These are phyloP conservation scores for Acanthosepion lycidas DNA, from an alignment of 2,888 invertebrate species.

Conservation along the genomic window DNA sequence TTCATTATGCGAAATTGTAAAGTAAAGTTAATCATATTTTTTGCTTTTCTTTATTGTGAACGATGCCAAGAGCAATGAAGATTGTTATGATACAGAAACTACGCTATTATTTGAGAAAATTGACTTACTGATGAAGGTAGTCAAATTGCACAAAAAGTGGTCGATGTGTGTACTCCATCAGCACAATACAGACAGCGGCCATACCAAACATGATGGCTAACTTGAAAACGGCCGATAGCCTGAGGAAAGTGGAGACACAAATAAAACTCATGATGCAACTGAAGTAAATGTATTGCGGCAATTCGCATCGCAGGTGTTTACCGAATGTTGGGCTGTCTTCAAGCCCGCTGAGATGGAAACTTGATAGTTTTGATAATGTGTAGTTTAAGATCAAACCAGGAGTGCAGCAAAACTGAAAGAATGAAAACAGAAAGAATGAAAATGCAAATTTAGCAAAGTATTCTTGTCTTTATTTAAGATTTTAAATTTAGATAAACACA, in stretches of 20 bases:
- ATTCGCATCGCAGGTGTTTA: constrained; percentile 79
- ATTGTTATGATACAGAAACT: no score
- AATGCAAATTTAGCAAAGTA: background rate
- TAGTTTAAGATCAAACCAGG: constrained; percentile 65
- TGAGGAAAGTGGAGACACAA: constrained; percentile 88
- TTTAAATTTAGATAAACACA: background rate
- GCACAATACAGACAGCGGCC: constrained; percentile 86
- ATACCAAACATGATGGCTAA: constrained; percentile 82
- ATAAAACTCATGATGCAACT: constrained; percentile 89
- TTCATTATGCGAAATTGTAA: no score
- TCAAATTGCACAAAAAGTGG: constrained; percentile 89
- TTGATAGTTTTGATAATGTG: constrained; percentile 53
- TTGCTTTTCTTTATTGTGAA: no score
- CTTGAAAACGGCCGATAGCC: constrained; percentile 88
- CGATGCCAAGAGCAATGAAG: no score
- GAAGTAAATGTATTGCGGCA: constrained; percentile 90
- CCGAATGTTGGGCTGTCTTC: constrained; percentile 56
- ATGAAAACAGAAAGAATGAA: background rate
- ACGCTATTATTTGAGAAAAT: no score
- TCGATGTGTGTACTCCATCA: constrained; percentile 87
- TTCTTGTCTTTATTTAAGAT: background rate
- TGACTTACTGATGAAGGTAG: constrained; percentile 62
- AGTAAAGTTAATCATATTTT: no score
- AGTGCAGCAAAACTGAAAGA: constrained; percentile 70
- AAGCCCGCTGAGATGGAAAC: constrained; percentile 53